A percentile compares a stretch with the other conserved stretches of the same genome.
Evolutionary conservation across 23 tunicate genomes (phyloP).

Genomic region (Trididemnum clinides): DNA sequence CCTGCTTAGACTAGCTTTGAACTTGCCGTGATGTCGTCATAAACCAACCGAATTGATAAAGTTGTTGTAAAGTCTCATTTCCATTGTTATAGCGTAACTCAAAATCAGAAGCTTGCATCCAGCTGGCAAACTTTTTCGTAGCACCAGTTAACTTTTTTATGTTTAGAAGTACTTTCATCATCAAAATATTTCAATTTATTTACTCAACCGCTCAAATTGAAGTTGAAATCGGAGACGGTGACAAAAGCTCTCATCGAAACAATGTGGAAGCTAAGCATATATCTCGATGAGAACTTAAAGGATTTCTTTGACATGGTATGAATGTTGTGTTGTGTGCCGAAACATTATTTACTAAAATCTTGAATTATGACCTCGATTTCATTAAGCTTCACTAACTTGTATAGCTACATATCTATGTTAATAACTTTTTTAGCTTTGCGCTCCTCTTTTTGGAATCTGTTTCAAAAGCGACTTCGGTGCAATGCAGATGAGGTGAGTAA

Average conservation of each 20-base stretch:
- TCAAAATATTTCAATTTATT: conserved; percentile 58
- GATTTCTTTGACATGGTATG: conserved; percentile 53
- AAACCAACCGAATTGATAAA: no score
- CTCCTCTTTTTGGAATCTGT: conserved; percentile 26
- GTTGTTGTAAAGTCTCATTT: no score
- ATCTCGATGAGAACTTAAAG: conserved; percentile 39
- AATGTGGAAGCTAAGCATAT: conserved; percentile 55
- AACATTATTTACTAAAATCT: no score
- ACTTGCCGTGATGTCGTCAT: no score
- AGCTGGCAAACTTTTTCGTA: no score
- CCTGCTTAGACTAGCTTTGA: no score
- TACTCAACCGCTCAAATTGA: conserved; percentile 54
- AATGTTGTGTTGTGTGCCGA: not conserved
- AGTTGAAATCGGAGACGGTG: conserved; percentile 25
- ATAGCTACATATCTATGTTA: not conserved
- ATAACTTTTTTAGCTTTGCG: conserved; percentile 39
- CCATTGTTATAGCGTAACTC: no score
- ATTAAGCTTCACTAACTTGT: no score
- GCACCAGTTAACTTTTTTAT: no score
- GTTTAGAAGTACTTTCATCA: conserved; percentile 49
- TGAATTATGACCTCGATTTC: no score
- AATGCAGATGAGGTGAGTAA: not conserved
- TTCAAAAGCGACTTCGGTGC: not conserved
- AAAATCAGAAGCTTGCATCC: no score
- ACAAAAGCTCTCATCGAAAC: conserved; percentile 31